Evolutionary conservation across 2,888 invertebrate genomes (phyloP), one percentile per base, ranked within the genome.

Genomic region (Rotaria socialis): DNA sequence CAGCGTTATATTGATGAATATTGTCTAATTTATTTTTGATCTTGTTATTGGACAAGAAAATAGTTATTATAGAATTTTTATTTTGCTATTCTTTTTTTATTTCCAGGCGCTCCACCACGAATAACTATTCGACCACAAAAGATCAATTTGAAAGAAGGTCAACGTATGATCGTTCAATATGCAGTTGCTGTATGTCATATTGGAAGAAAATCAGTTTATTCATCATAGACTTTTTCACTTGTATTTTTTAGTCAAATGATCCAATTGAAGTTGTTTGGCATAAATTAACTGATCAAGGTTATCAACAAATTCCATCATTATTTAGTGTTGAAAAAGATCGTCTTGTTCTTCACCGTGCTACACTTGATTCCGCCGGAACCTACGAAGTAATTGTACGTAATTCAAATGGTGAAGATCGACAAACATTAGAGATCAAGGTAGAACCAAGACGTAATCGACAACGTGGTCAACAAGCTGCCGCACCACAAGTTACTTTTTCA

Each of bases 141-240:
- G 7, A 80, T 80, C 11, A 80, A 80, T 8, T 47, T 80, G 11
- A 80, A 47, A 80, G 80, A 80, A 80, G 80, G 80, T 47, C 80
- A 80, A 47, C 80, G 80, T n/a, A 80, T 80, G 80, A 80, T 80
- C n/a, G 80, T 80, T n/a, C 24, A 80, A 80, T 80, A 80, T 47
- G 11, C 80, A n/a, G 80, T 80, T 47, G 24, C 43, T 80, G 80
- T 80, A 80, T 47, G 80, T n/a, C 24, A 47, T 3, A 74, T 22
- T n/a, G 24, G 2, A 47, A 47, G 0, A 11, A 24, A 24, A 47
- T 47, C 5, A 0, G 1, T n/a, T 47, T 80, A 80, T 80, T 14
- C 8, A n/a, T 80, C 35, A 11, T 67, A n/a, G 35, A 35, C 35
- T 47, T 47, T 0, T 14, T 47, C 47, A 35, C 35, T 35, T 22